phyloP scores from a whole-genome alignment of 1,140 invertebrate species.

The Lordiphosa mommai region DNA sequence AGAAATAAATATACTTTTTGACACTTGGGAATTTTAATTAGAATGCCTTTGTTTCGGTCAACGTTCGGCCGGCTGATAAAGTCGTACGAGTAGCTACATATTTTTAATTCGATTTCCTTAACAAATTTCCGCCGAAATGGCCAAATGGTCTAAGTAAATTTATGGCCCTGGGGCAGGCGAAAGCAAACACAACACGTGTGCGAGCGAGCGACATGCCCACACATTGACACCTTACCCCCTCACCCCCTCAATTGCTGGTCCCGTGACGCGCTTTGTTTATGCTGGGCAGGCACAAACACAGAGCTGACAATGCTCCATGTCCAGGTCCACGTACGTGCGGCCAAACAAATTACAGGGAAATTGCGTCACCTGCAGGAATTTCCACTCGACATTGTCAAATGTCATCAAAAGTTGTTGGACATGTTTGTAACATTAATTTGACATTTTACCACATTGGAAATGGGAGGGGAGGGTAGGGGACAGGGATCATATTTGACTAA shows the following conservation, averaged over 20 bases:
- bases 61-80: constrained; percentile 25
- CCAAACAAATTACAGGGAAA: constrained; percentile 74
- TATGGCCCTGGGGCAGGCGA: constrained; percentile 49
- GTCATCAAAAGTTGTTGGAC: constrained; percentile 70
- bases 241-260: constrained; percentile 47
- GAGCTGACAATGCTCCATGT: constrained; percentile 54
- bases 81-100: constrained; percentile 42
- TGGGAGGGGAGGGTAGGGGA: neutral
- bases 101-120: constrained; percentile 71
- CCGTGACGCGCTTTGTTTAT: constrained; percentile 65
- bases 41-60: constrained; percentile 49
- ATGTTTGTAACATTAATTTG: constrained; percentile 76
- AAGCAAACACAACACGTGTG: constrained; percentile 35
- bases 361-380: constrained; percentile 76
- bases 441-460: constrained; percentile 62
- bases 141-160: constrained; percentile 60
- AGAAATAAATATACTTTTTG: constrained; percentile 43
- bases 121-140: constrained; percentile 56
- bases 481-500: constrained; percentile 18
- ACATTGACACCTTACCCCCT: constrained; percentile 61
- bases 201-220: constrained; percentile 66
- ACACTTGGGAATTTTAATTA: constrained; percentile 68
- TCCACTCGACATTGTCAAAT: constrained; percentile 71
- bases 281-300: constrained; percentile 61
- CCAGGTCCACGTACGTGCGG: constrained; percentile 62